phyloP scores from a whole-genome alignment of 1,140 invertebrate genomes.

The Bombus sylvicola region DNA sequence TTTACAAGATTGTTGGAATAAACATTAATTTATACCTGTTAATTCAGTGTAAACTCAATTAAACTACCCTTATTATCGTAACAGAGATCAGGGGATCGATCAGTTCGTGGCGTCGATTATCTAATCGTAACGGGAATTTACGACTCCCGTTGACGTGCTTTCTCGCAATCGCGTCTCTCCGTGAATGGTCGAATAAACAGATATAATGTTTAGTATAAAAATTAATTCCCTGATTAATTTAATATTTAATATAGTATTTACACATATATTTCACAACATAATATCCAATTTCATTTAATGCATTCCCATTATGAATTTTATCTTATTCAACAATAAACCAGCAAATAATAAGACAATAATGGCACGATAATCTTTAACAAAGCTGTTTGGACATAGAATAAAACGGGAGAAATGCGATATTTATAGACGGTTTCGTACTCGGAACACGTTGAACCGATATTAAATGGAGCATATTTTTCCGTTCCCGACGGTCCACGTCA shows the following conservation, averaged over 20 bases:
- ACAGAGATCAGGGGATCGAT: too few species aligned
- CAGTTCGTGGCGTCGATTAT: too few species aligned
- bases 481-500: slow-evolving; percentile 1
- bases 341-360: not conserved
- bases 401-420: not conserved
- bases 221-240: not conserved
- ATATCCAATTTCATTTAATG: not conserved
- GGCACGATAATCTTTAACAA: not conserved
- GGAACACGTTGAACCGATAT: slow-evolving; percentile 25
- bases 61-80: too few species aligned
- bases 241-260: too few species aligned
- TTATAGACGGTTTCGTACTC: slow-evolving; percentile 10
- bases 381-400: not conserved
- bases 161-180: too few species aligned
- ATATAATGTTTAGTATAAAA: not conserved
- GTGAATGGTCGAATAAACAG: too few species aligned
- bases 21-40: too few species aligned
- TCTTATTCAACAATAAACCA: not conserved
- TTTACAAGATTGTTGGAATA: too few species aligned
- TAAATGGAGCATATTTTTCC: slow-evolving; percentile 25
- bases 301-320: not conserved
- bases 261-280: not conserved
- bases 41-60: too few species aligned
- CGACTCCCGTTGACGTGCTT: too few species aligned
- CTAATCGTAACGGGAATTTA: too few species aligned